Conservation (phyloP, 2,113 vertebrate species). For the Gyps fulvus region DNA sequence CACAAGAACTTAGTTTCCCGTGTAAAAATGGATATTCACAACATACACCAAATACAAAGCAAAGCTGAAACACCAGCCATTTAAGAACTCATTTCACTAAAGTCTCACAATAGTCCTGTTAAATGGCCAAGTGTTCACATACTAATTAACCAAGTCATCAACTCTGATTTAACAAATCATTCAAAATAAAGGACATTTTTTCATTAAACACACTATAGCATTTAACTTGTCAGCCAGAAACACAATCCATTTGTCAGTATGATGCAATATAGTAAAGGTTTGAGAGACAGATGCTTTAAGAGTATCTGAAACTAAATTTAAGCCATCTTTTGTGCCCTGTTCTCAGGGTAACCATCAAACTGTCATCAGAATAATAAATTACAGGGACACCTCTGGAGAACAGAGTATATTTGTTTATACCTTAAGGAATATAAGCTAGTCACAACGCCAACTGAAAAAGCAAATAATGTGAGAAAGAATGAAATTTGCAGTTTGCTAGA, state of each 20-base stretch:
- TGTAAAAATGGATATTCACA: neutral
- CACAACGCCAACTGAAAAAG: slow-evolving; percentile 26
- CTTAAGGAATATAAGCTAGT: slow-evolving; percentile 46
- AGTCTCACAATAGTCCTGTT: slow-evolving; percentile 41
- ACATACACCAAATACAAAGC: neutral
- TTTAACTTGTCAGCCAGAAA: slow-evolving; percentile 55
- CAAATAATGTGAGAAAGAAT: neutral
- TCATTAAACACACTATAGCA: slow-evolving; percentile 34
- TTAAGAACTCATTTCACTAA: neutral
- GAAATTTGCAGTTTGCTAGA: neutral
- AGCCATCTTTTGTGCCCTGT: slow-evolving; percentile 59
- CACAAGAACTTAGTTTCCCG: neutral
- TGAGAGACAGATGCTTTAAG: slow-evolving; percentile 55
- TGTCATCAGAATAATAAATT: slow-evolving; percentile 71
- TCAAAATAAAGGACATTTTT: slow-evolving; percentile 44
- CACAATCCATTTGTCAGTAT: slow-evolving; percentile 61
- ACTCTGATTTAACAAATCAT: slow-evolving; percentile 61
- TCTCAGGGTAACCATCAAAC: slow-evolving; percentile 68
- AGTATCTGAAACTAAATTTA: slow-evolving; percentile 63
- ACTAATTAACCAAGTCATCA: slow-evolving; percentile 63
- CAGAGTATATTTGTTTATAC: slow-evolving; percentile 57
- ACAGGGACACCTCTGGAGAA: slow-evolving; percentile 38
- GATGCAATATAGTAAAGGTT: slow-evolving; percentile 18
- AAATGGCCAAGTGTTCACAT: slow-evolving; percentile 51
- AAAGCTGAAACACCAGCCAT: neutral